Conservation (phyloP, 2,113 vertebrate species). For the Lophotis ruficrista region DNA sequence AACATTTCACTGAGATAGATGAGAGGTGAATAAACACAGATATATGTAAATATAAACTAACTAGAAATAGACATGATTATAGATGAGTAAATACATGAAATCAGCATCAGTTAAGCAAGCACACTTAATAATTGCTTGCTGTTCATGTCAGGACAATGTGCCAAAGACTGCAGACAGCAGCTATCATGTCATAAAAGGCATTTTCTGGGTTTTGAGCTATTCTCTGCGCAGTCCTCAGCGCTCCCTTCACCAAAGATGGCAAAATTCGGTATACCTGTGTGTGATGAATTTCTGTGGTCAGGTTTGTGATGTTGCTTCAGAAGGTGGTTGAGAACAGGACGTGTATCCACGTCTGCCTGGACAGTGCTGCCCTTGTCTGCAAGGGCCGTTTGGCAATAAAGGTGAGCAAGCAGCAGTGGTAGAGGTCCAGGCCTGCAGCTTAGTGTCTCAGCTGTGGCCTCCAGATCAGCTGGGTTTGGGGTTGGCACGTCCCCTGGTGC, state of each 20-base stretch:
- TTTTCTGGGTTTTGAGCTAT: not conserved
- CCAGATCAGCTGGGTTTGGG: rapidly evolving
- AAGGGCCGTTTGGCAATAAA: not conserved
- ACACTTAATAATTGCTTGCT: constrained; percentile 42
- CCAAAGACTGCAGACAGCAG: not conserved
- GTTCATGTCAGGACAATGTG: constrained; percentile 18
- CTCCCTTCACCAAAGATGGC: not conserved
- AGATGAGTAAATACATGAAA: constrained; percentile 63
- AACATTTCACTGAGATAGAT: constrained; percentile 43
- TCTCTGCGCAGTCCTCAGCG: not conserved
- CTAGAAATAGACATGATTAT: constrained; percentile 60
- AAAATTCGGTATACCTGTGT: not conserved
- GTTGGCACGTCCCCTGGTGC: not conserved
- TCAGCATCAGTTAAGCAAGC: constrained; percentile 60
- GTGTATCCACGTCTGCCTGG: rapidly evolving
- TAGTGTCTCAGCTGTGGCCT: not conserved
- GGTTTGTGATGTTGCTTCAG: not conserved
- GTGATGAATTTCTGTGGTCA: not conserved
- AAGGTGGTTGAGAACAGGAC: not conserved
- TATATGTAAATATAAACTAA: constrained; percentile 66
- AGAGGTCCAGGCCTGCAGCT: not conserved
- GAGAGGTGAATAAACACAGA: constrained; percentile 58
- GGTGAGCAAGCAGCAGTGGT: not conserved
- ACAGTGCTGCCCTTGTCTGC: not conserved
- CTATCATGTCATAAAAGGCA: not conserved